Evolutionary conservation across 2,888 invertebrate species (phyloP), one percentile per base, ranked within the genome.

Genomic region (Chymomyza procnemis): DNA sequence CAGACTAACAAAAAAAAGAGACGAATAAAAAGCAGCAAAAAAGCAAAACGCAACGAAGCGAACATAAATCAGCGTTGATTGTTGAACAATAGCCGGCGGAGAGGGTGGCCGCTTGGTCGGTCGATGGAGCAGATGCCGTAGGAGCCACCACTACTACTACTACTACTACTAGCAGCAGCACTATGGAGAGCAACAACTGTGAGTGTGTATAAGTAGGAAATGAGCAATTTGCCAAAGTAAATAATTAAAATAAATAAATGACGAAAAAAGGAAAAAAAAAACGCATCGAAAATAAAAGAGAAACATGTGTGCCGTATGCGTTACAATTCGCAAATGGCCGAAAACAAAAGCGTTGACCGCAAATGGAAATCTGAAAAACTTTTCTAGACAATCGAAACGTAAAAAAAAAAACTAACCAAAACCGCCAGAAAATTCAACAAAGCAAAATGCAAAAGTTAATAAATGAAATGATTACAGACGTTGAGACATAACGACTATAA

Each of bases 171-270:
- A 22, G 19, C 26, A 4, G 8, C 1, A 4, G 8, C 26, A 41
- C 34, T 41, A 9, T 41, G 34, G 34, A 1, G 16, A 18, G 54
- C 18, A 5, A 12, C 54, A 21, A 18, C 54, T 4, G 47, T 18
- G 14, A 46, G 55, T 54, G 56, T 34, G 56, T 34, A 65, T 74
- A 82, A 86, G 74, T 71, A 82, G 86, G 87, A 88, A 88, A 79
- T 85, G 70, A 79, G 69, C 80, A 88, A 88, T 86, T 87, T 87
- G 85, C 69, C 88, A 78, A 78, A 75, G 79, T 75, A 83, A 87
- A 86, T 76, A 84, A 87, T 84, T 84, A 83, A 85, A 80, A 77
- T 73, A 76, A 85, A 78, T 77, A 76, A 74, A 71, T 52, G 64
- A 66, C 55, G 63, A 72, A 61, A 55, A 61, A 63, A 71, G 47